Conservation (phyloP, 2,888 invertebrate species). For the Agelastica alni region DNA sequence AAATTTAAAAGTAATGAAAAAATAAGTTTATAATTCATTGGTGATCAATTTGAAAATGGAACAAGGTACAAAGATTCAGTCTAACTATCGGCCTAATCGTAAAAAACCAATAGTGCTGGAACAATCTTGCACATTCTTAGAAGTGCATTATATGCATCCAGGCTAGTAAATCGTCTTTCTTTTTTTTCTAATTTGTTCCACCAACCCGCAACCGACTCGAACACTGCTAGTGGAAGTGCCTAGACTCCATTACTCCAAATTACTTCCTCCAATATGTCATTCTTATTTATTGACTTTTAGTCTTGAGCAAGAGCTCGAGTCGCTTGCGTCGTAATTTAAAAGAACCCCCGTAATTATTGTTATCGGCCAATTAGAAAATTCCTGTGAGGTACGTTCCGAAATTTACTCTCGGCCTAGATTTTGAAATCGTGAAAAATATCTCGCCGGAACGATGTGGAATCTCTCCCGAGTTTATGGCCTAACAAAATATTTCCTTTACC, state of each 20-base stretch:
- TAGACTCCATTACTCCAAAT: slow-evolving; percentile 31
- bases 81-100: too few relatives aligned
- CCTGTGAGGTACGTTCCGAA: slow-evolving; percentile 12
- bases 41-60: background rate
- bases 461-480: too few relatives aligned
- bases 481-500: too few relatives aligned
- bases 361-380: slow-evolving; percentile 29
- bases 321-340: slow-evolving; percentile 27
- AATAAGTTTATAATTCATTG: too few relatives aligned
- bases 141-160: slow-evolving; percentile 12
- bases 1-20: too few relatives aligned
- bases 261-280: slow-evolving; percentile 32
- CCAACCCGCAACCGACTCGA: slow-evolving; percentile 16
- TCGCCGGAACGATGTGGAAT: too few relatives aligned
- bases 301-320: slow-evolving; percentile 22
- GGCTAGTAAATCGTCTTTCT: slow-evolving; percentile 2
- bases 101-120: too few relatives aligned
- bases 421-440: too few relatives aligned
- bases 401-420: slow-evolving; percentile 14
- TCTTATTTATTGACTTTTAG: slow-evolving; percentile 33
- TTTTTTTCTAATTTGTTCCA: slow-evolving; percentile 28
- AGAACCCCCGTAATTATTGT: slow-evolving; percentile 29
- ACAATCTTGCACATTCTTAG: background rate
- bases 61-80: too few relatives aligned
- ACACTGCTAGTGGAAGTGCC: slow-evolving; percentile 27